Conservation (phyloP, 1,140 invertebrate genomes). For the Temnothorax curvispinosus region DNA sequence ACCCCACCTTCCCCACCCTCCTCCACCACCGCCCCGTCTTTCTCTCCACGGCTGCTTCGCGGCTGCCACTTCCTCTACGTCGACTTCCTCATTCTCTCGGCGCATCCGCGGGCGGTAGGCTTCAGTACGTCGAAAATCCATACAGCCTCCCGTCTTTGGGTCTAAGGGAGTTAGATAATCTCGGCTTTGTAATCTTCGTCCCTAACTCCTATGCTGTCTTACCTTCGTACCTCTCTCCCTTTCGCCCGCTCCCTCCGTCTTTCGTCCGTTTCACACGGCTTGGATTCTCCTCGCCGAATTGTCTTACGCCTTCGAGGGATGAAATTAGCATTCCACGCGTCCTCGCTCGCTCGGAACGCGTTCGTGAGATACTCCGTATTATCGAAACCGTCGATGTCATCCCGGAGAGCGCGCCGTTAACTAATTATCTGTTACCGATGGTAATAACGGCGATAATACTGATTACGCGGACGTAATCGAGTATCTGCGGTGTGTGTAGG, state of each 20-base stretch:
- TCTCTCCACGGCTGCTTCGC: conserved; percentile 33
- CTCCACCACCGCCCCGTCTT: not conserved
- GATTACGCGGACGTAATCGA: conserved; percentile 56
- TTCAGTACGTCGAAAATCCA: conserved; percentile 78
- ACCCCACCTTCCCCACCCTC: not conserved
- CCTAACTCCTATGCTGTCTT: conserved; percentile 64
- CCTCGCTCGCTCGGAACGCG: conserved; percentile 47
- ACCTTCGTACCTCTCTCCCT: conserved; percentile 1
- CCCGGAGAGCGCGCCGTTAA: conserved; percentile 59
- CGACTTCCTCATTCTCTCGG: conserved; percentile 69
- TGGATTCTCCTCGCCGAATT: conserved; percentile 61
- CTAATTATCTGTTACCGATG: conserved; percentile 57
- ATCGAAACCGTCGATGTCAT: conserved; percentile 78
- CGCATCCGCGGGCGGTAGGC: conserved; percentile 65
- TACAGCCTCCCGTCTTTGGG: conserved; percentile 71
- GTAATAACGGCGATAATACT: conserved; percentile 58
- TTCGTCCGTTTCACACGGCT: conserved; percentile 40
- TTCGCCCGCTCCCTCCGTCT: not conserved
- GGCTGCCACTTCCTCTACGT: conserved; percentile 64
- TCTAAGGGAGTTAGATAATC: conserved; percentile 81
- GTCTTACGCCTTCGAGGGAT: conserved; percentile 63
- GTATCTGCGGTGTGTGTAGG: conserved; percentile 15
- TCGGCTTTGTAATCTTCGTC: conserved; percentile 81
- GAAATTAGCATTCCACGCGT: conserved; percentile 79
- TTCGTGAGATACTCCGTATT: conserved; percentile 64